Evolutionary conservation across 2,797 vertebrate species (phyloP).

Genomic region (Poecilia wingei): DNA sequence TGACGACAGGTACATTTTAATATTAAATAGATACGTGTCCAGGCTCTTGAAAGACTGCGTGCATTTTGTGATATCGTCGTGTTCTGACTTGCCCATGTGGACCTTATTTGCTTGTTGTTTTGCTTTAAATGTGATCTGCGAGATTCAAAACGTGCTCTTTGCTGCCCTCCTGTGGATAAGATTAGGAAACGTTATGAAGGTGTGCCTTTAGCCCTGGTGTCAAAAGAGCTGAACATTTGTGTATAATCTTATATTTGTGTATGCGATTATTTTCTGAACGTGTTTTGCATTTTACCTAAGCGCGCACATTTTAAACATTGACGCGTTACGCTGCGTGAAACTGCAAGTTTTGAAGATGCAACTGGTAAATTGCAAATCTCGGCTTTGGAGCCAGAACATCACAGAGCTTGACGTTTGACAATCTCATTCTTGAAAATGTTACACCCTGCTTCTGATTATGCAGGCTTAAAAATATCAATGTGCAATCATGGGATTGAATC

Average conservation of each 20-base stretch:
- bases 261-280: neutral
- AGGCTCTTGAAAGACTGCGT: neutral
- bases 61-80: neutral
- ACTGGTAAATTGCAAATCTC: neutral
- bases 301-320: too few species aligned
- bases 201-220: neutral
- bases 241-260: neutral
- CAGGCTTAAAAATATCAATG: neutral
- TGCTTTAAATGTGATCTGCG: conserved; percentile 27
- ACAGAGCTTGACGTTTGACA: neutral
- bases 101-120: conserved; percentile 52
- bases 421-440: neutral
- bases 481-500: neutral
- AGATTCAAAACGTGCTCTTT: conserved; percentile 46
- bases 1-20: neutral
- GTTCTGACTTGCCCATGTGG: neutral
- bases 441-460: neutral
- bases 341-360: neutral
- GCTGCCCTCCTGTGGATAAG: conserved; percentile 72
- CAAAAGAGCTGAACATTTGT: conserved; percentile 3
- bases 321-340: neutral
- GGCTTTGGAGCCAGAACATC: neutral
- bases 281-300: neutral
- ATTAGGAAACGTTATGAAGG: neutral
- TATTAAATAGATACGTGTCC: neutral